phyloP scores from a whole-genome alignment of 2,113 vertebrate genomes.

The Bolborhynchus lineola region DNA sequence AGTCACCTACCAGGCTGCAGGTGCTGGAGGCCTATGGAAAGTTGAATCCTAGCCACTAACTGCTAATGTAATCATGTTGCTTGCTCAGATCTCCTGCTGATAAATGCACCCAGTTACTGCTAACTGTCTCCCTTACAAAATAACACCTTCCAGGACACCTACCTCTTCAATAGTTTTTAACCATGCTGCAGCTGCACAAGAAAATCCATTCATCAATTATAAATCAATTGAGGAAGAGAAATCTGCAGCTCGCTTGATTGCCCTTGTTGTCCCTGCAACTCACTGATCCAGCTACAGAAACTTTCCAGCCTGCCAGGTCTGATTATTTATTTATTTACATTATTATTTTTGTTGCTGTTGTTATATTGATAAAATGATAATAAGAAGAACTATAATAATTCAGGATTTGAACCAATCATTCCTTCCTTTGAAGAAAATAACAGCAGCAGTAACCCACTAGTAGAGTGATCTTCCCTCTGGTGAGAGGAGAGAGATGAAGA shows the following conservation, averaged over 20 bases:
- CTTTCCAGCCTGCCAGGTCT: background rate
- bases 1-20: constrained; percentile 10
- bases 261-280: constrained; percentile 7
- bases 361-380: background rate
- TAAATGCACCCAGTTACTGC: constrained; percentile 48
- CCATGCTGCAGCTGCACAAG: background rate
- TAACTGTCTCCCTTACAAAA: constrained; percentile 47
- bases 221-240: constrained; percentile 52
- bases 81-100: constrained; percentile 56
- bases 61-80: constrained; percentile 49
- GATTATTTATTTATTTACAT: background rate
- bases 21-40: constrained; percentile 47
- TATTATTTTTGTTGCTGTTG: background rate
- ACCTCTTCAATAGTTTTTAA: constrained; percentile 40
- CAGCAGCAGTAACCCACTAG: background rate
- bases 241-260: background rate
- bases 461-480: background rate
- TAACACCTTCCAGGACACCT: constrained; percentile 51
- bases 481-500: background rate
- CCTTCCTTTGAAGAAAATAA: background rate
- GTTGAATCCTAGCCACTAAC: constrained; percentile 59
- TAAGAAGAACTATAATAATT: background rate
- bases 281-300: background rate
- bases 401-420: background rate
- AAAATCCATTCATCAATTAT: constrained; percentile 65